Conservation (phyloP, 2,113 vertebrate species). For the Nyctibius bracteatus region DNA sequence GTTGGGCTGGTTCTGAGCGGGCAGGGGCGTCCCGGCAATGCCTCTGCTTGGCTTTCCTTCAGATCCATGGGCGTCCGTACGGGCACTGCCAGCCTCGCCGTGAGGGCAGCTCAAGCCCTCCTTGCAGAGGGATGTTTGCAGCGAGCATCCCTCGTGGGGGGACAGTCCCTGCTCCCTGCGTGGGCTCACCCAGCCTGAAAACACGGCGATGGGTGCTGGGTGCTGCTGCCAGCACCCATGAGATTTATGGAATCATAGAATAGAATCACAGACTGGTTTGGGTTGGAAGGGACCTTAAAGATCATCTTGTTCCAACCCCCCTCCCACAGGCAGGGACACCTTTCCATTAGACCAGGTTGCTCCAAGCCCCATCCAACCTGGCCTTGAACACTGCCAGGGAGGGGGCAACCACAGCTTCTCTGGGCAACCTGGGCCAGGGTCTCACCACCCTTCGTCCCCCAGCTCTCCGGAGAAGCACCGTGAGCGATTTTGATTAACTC, state of each 20-base stretch:
- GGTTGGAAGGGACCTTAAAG: too few species aligned
- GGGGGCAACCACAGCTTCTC: too few species aligned
- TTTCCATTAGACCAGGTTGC: too few species aligned
- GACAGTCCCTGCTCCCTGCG: fast-evolving
- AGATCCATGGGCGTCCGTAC: fast-evolving
- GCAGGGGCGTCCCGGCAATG: background rate
- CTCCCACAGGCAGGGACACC: too few species aligned
- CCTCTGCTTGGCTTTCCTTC: background rate
- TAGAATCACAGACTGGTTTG: too few species aligned
- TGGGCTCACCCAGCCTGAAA: background rate
- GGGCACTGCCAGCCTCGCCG: background rate
- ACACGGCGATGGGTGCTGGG: fast-evolving
- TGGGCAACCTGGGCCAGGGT: too few species aligned
- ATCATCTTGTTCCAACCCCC: too few species aligned
- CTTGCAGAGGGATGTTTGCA: background rate
- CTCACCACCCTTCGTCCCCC: too few species aligned
- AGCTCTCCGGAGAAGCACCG: background rate
- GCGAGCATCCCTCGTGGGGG: fast-evolving
- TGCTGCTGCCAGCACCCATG: background rate
- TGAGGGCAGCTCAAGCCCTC: background rate
- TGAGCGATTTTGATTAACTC: background rate
- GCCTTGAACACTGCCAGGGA: too few species aligned
- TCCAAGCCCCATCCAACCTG: too few species aligned
- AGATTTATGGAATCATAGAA: too few species aligned
- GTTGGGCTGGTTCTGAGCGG: background rate